These are phyloP conservation scores for Spizella passerina DNA, from an alignment of 2,797 vertebrate genomes.

Conservation along the genomic window DNA sequence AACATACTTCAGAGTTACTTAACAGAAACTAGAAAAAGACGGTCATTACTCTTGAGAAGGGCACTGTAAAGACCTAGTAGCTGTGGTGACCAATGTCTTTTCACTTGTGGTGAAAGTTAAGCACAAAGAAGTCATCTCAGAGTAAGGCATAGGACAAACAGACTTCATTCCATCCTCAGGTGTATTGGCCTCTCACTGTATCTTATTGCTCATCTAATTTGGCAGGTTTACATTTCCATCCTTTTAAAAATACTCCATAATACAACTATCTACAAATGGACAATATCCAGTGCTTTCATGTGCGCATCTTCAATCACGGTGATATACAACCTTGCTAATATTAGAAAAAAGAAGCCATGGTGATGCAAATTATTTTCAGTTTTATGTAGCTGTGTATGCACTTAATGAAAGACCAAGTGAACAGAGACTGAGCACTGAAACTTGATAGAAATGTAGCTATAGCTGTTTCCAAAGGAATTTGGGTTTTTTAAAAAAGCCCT, in stretches of 20 bases:
- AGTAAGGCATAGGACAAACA: slow-evolving; percentile 75
- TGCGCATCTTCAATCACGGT: background rate
- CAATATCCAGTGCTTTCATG: background rate
- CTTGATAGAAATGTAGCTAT: background rate
- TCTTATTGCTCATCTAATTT: slow-evolving; percentile 73
- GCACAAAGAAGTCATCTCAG: slow-evolving; percentile 45
- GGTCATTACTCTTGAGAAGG: slow-evolving; percentile 30
- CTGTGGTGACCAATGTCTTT: slow-evolving; percentile 31
- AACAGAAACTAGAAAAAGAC: slow-evolving; percentile 72
- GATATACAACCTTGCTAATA: background rate
- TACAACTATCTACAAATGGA: slow-evolving; percentile 45
- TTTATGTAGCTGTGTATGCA: background rate
- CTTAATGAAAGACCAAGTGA: background rate
- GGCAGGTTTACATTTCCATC: slow-evolving; percentile 6
- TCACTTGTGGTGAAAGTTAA: slow-evolving; percentile 21
- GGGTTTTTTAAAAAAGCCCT: background rate
- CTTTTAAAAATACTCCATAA: slow-evolving; percentile 45
- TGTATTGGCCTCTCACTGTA: slow-evolving; percentile 47
- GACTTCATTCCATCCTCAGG: slow-evolving; percentile 46
- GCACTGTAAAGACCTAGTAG: slow-evolving; percentile 49
- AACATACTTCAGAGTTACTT: slow-evolving; percentile 68
- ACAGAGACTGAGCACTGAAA: slow-evolving; percentile 40
- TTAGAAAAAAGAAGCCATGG: background rate
- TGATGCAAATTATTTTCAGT: slow-evolving; percentile 12
- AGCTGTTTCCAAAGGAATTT: slow-evolving; percentile 33